These are phyloP conservation scores for Clangula hyemalis DNA, from an alignment of 2,797 vertebrate species.

Conservation along the genomic window DNA sequence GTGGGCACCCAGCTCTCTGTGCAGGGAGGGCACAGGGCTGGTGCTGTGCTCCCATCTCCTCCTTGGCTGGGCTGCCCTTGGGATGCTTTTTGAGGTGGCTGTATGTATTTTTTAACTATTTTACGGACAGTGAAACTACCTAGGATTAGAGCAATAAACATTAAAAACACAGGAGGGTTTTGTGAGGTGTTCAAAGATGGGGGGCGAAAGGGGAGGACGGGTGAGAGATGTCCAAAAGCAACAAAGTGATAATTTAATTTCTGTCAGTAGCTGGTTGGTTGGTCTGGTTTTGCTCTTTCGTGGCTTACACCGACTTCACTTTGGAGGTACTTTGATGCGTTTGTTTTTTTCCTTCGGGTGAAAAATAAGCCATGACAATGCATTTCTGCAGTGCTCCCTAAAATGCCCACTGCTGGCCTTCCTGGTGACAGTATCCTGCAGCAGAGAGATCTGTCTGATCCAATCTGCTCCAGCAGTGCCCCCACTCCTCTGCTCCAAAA, in stretches of 20 bases:
- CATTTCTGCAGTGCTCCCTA: neutral
- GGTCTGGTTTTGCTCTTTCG: neutral
- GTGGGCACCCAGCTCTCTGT: neutral
- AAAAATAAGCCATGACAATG: neutral
- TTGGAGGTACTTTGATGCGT: neutral
- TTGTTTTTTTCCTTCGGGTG: neutral
- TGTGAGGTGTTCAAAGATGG: neutral
- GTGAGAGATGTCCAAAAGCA: neutral
- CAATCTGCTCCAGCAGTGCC: neutral
- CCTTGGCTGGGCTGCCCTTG: neutral
- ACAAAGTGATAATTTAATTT: neutral
- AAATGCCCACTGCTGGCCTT: neutral
- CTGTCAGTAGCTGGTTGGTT: neutral
- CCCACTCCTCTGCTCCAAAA: neutral
- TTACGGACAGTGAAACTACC: neutral
- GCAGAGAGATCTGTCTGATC: neutral
- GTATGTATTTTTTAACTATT: neutral
- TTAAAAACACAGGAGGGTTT: neutral
- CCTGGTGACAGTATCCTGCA: neutral
- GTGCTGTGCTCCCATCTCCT: fast-evolving
- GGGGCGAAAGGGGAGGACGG: fast-evolving
- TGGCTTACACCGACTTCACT: neutral
- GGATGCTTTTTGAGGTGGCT: neutral
- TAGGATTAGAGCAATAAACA: neutral
- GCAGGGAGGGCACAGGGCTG: fast-evolving